Base-by-base conservation (phyloP, 53 echinoderm and acorn worm genomes). In the Pentamera pediparva region DNA sequence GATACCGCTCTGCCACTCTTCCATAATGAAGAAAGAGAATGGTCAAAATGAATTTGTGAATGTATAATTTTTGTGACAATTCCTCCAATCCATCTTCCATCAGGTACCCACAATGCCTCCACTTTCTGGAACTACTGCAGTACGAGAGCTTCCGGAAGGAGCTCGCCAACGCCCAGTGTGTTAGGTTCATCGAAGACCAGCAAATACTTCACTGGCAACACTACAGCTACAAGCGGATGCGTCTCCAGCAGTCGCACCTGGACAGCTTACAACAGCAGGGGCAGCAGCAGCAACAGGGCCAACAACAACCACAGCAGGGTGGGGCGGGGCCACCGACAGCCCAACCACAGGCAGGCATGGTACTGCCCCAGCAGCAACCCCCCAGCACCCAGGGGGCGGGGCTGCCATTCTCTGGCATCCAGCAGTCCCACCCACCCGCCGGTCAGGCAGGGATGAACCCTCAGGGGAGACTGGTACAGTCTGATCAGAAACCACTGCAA, bases 181-280 rank as follows among this genome's bases (percentile, higher is more conserved):
- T 91, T 29, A 85, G 90, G 76, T 95, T 95, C 56, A 95, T 95
- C 2, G 95, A 95, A 22, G 95, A 95, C 77, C 95, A 95, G 45
- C 95, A 95, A 51, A 71, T 95, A 8, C 78, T 95, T 21, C 95
- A 95, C 69, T 95, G 95, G 95, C 95, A 95, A 61, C 95, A 91
- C 32, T 95, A 95, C 76, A 87, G 90, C 43, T 72, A 90, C 29
- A 87, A 91, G n/a, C 84, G 94, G 4, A 91, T 94, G 81, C 64
- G 89, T 35, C 83, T 95, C 37, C 95, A 95, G 26, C 91, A 91
- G 77, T 80, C 91, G 13, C 90, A 91, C 35, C 55, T 83, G 1
- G 77, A 54, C 82, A 87, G 37, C 85, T 77, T 33, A 37, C 94
- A 94, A 52, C 81, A 86, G 52, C 86, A 80, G 62, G 82, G 85